Base-by-base conservation (phyloP, 1,140 invertebrate species). In the Anoplolepis gracilipes region DNA sequence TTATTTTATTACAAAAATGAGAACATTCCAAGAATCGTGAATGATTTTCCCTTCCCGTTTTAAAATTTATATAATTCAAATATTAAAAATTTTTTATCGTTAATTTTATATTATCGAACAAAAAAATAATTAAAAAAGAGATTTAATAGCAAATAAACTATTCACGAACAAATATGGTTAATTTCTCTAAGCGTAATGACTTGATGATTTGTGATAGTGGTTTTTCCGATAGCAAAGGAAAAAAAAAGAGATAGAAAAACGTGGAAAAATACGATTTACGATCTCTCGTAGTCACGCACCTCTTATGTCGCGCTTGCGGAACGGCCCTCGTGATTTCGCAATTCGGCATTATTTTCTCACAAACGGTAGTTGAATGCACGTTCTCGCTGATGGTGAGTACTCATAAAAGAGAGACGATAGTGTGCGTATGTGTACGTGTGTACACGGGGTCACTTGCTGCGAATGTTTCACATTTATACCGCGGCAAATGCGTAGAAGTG, bases 301-400 rank as follows among this genome's bases (percentile, higher is more conserved):
- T 87, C 53, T 86, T 87, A 69, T 73, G 57, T 28, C 72, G 53
- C 59, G 55, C 25, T 10, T 36, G 28, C 33, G 13, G 36, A 42
- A 69, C 39, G 49, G 33, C 39, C 64, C 73, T 36, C 62, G 30
- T 65, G 53, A 73, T 88, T 88, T 87, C 82, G 81, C 72, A 87
- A 88, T 87, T 87, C 67, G 73, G 53, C 57, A 46, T 84, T 77
- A 75, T 87, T 88, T 65, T 85, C 86, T 84, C 73, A 78, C 86
- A 70, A 81, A 65, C 46, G 39, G 61, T 65, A 67, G 39, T 84
- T 72, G 55, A 78, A 62, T 81, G 19, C 75, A 16, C 11, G 25
- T 49, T 49, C 28, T 53, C 28, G 49, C 28, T 55, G 75, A 55
- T 70, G 65, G 77, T 42, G 49, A 39, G 11, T n/a, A 46, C 28